Evolutionary conservation across 1,140 invertebrate species (phyloP).

Genomic region (Bombyx mandarina): DNA sequence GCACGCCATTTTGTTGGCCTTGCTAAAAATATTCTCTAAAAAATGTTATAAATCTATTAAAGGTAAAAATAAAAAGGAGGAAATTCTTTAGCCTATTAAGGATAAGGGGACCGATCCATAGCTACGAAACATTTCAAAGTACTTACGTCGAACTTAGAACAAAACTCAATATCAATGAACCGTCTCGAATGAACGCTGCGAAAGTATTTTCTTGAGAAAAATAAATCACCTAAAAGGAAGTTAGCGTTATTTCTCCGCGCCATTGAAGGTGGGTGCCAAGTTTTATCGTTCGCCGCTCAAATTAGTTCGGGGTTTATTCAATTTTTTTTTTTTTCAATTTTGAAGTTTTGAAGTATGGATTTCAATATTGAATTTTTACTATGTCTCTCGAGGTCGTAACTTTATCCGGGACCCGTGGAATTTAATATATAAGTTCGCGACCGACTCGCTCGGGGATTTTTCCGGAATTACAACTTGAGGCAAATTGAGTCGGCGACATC

Average conservation of each 20-base stretch:
- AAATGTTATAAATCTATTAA: slow-evolving; percentile 12
- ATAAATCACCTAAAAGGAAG: slow-evolving; percentile 58
- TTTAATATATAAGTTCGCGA: slow-evolving; percentile 22
- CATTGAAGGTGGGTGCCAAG: slow-evolving; percentile 41
- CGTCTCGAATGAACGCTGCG: slow-evolving; percentile 35
- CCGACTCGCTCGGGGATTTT: slow-evolving; percentile 11
- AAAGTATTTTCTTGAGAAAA: slow-evolving; percentile 54
- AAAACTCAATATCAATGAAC: slow-evolving; percentile 61
- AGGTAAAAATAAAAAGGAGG: slow-evolving; percentile 29
- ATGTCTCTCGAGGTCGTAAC: slow-evolving; percentile 23
- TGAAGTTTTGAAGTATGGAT: slow-evolving; percentile 57
- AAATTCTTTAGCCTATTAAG: slow-evolving; percentile 44
- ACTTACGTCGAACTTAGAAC: slow-evolving; percentile 43
- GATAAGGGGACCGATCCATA: slow-evolving; percentile 22
- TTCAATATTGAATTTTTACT: slow-evolving; percentile 61
- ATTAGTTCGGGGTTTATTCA: slow-evolving; percentile 36
- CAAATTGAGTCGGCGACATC: background rate
- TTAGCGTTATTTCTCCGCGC: slow-evolving; percentile 42
- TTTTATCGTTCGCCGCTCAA: slow-evolving; percentile 51
- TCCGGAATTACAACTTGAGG: slow-evolving; percentile 3
- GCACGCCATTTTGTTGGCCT: slow-evolving; percentile 6
- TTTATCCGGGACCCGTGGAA: slow-evolving; percentile 15
- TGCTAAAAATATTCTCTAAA: too few species aligned
- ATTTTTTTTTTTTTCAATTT: slow-evolving; percentile 30
- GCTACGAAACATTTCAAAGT: slow-evolving; percentile 39